phyloP scores from a whole-genome alignment of 2,797 vertebrate species.

The Parauchenoglanis punctatus region DNA sequence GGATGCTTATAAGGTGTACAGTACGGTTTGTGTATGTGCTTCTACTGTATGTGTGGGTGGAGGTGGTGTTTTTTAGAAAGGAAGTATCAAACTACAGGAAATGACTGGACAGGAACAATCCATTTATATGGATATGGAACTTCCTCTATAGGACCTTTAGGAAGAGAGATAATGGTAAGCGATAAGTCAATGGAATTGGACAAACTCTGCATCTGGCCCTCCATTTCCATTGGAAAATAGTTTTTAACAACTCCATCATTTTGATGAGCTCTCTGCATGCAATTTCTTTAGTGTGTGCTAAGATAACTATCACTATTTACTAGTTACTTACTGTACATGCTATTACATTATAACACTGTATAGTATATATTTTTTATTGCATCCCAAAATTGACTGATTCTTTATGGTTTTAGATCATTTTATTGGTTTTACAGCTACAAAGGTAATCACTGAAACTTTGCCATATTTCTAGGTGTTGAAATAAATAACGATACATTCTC shows the following conservation, averaged over 20 bases:
- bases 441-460: slow-evolving; percentile 14
- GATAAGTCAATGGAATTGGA: slow-evolving; percentile 71
- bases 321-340: neutral
- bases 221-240: slow-evolving; percentile 61
- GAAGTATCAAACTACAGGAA: slow-evolving; percentile 78
- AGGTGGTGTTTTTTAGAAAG: slow-evolving; percentile 39
- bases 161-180: slow-evolving; percentile 68
- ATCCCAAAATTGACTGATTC: neutral
- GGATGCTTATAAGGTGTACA: neutral
- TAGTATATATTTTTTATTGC: neutral
- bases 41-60: slow-evolving; percentile 21
- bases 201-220: slow-evolving; percentile 68
- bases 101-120: slow-evolving; percentile 75
- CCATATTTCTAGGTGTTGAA: slow-evolving; percentile 31
- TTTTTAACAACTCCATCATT: slow-evolving; percentile 4
- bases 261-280: slow-evolving; percentile 49
- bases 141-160: slow-evolving; percentile 70
- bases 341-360: neutral
- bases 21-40: slow-evolving; percentile 15
- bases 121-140: slow-evolving; percentile 71
- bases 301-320: slow-evolving; percentile 25
- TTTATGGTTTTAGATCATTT: slow-evolving; percentile 32
- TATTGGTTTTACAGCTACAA: slow-evolving; percentile 52
- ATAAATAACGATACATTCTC: slow-evolving; percentile 41
- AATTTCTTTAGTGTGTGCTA: neutral